A percentile compares a stretch with the other conserved stretches of the same genome.
Conservation (phyloP, 2,113 vertebrate species). For the Catharus bicknelli region DNA sequence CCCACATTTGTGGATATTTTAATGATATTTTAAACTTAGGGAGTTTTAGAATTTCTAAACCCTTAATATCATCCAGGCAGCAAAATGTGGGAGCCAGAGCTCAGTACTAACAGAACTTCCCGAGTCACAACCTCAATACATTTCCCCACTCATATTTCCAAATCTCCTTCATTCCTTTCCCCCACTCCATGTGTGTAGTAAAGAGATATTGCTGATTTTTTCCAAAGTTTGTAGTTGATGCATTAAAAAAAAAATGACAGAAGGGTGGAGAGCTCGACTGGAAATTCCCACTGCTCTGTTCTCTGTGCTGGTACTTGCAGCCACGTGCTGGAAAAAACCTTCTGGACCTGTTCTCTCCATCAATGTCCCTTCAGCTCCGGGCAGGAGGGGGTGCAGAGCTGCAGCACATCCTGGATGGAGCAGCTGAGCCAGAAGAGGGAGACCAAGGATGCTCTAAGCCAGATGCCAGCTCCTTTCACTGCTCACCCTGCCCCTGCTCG, state of each 20-base stretch:
- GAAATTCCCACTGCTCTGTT: neutral
- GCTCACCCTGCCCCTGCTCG: neutral
- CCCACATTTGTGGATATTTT: neutral
- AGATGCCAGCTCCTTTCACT: neutral
- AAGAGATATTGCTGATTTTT: neutral
- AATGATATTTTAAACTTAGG: neutral
- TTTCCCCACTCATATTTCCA: neutral
- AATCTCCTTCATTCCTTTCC: neutral
- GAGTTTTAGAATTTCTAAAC: neutral
- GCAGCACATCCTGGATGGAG: neutral
- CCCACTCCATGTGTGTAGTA: fast-evolving
- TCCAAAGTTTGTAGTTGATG: neutral
- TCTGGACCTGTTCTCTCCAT: neutral
- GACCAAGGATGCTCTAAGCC: constrained; percentile 42
- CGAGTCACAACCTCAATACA: neutral
- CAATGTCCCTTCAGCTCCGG: neutral
- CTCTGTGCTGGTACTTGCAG: fast-evolving
- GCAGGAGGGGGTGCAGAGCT: neutral
- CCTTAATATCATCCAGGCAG: neutral
- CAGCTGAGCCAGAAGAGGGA: constrained; percentile 55
- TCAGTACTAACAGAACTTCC: neutral
- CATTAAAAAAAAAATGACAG: neutral
- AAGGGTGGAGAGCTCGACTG: neutral
- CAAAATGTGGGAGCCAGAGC: neutral
- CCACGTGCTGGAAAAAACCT: fast-evolving